phyloP scores from a whole-genome alignment of 1,140 invertebrate genomes.

The Agraylea sexmaculata region DNA sequence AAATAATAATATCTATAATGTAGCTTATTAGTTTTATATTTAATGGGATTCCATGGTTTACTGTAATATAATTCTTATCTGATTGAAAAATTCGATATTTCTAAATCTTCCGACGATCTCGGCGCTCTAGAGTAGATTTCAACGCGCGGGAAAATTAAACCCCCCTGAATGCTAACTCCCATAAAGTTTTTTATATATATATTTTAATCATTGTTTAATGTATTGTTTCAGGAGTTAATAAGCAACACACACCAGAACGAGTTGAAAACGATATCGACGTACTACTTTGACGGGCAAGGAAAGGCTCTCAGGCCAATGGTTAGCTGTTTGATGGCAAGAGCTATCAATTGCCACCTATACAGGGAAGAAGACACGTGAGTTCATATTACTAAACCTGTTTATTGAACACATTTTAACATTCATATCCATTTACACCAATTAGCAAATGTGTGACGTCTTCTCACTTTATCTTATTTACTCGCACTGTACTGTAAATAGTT shows the following conservation, averaged over 20 bases:
- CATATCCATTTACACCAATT: conserved; percentile 1
- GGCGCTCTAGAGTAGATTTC: too few species aligned
- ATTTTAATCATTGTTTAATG: not conserved
- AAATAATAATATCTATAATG: too few species aligned
- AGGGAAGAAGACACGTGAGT: conserved; percentile 64
- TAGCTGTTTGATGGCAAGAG: conserved; percentile 79
- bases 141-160: too few species aligned
- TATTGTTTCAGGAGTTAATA: conserved; percentile 56
- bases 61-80: too few species aligned
- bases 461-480: not conserved
- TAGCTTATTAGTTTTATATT: too few species aligned
- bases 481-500: too few species aligned
- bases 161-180: too few species aligned
- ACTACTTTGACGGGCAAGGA: conserved; percentile 95
- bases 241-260: conserved; percentile 67
- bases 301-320: conserved; percentile 91
- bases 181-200: not conserved
- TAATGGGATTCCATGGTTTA: too few species aligned
- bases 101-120: too few species aligned
- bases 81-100: too few species aligned
- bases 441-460: not conserved
- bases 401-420: not conserved
- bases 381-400: not conserved
- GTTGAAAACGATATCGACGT: conserved; percentile 77
- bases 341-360: conserved; percentile 79